Base-by-base conservation (phyloP, 2,797 vertebrate genomes). In the Mus spretus region DNA sequence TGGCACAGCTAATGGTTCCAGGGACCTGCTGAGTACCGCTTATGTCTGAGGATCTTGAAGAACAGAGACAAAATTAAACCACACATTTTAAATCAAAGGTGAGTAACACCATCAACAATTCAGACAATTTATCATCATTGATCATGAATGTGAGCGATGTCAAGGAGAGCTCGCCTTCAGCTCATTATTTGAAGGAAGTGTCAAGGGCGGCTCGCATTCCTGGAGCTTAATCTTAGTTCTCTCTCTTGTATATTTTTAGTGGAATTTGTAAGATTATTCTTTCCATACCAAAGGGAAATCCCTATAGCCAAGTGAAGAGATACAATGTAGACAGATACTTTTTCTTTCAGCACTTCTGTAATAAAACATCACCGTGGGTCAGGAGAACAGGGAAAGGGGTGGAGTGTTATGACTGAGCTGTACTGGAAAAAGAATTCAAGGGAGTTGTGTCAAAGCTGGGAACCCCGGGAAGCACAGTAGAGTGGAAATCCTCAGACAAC, bases 281-380 rank as follows among this genome's bases (percentile, higher is more conserved):
- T 97, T 97, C 95, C 95, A 61, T 95, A 90, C 89, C 84, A 82
- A 95, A 97, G 91, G 96, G 89, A 97, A 97, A 95, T 86, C 91
- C 95, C 94, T 96, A 82, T n/a, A 85, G 91, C 88, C 63, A 89
- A 77, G 93, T 47, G 44, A 80, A 86, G 70, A 90, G 89, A 78
- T 22, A 85, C 19, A 31, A 44, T 44, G 3, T 31, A 57, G 67
- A 70, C 31, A 93, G 86, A 80, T 20, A 83, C 40, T 81, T 85
- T 82, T 90, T 95, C 97, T 96, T 96, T 93, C 96, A 90, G 59
- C 83, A 28, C 2, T 61, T 75, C 19, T 15, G 50, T 50, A 78
- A 93, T 57, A 94, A 95, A 93, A 75, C 59, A 37, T 8, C 6
- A 0, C 0, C 1, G 40, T 61, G 82, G 83, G 87, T 75, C 87